Evolutionary conservation across 2,797 vertebrate genomes (phyloP).

Genomic region (Columba guinea): DNA sequence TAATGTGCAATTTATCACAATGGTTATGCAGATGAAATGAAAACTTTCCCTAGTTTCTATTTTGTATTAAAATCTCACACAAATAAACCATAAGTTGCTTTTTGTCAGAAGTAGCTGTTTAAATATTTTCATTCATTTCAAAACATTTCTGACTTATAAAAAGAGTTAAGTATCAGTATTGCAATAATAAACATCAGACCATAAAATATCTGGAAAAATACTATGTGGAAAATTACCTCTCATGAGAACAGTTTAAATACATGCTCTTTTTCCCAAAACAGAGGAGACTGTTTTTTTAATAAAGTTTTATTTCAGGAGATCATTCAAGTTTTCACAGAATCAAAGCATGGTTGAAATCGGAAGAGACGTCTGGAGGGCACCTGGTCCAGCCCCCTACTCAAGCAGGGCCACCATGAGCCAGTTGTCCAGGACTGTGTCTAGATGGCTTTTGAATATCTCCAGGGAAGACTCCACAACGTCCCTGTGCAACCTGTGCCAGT

Average conservation of each 20-base stretch:
- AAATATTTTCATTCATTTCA: neutral
- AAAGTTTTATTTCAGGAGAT: neutral
- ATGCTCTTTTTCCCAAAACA: neutral
- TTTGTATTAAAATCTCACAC: neutral
- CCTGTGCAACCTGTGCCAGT: neutral
- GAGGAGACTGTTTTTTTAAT: neutral
- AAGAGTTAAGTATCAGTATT: neutral
- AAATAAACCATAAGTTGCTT: neutral
- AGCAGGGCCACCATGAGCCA: neutral
- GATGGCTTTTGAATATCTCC: neutral
- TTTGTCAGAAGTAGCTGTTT: neutral
- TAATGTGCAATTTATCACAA: slow-evolving; percentile 23
- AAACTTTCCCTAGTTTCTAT: slow-evolving; percentile 28
- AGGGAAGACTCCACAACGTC: neutral
- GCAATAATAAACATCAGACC: neutral
- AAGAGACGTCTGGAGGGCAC: neutral
- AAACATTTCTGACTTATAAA: neutral
- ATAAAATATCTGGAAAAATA: neutral
- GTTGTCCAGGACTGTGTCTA: neutral
- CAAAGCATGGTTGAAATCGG: neutral
- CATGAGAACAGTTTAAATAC: neutral
- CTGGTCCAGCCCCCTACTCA: neutral
- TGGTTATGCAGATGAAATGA: slow-evolving; percentile 15
- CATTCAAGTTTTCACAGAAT: neutral
- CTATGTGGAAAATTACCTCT: neutral